Evolutionary conservation across 1,140 invertebrate species (phyloP), one percentile per base, ranked within the genome.

Genomic region (Tetramorium parvispinum): DNA sequence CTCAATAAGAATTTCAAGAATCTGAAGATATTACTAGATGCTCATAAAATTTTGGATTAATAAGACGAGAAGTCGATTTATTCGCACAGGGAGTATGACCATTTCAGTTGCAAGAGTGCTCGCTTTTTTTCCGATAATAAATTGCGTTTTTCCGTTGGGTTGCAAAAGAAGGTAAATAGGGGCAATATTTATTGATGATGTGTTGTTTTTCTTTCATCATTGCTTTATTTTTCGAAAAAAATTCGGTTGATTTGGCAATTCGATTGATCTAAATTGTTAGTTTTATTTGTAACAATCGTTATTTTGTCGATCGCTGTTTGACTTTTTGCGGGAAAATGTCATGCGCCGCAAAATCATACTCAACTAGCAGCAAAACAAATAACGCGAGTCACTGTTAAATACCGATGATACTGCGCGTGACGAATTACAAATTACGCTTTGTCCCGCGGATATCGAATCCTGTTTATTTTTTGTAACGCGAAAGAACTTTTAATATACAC

Each of bases 401-500:
- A 27, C 53, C 32, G 65, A 70, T 43, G 51, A 81, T 43, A 55
- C 8, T n/a, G 11, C 27, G 10, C 46, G 16, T 43, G 32, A 21
- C 43, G 21, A 40, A 37, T 43, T 51, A 53, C 32, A 51, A 79
- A 65, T 79, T 73, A 59, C 18, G n/a, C 49, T 83, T 83, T 49
- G 53, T 46, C 11, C 55, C 11, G 53, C 13, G 40, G n/a, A 6
- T 24, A 49, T 68, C 46, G 16, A 53, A 49, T 13, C 51, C n/a
- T 37, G 53, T 83, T 75, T 83, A 61, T 83, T 83, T 83, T 75
- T n/a, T 24, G 46, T 59, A 46, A 49, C 68, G 27, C 16, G 24
- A n/a, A 40, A 46, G 53, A 59, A 71, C 40, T 83, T 75, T 83
- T 83, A 83, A 75, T 83, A 75, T 61, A 59, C 53, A 27, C 53